Evolutionary conservation across 2,888 invertebrate species (phyloP).

Genomic region (Agonopterix subpropinquella): DNA sequence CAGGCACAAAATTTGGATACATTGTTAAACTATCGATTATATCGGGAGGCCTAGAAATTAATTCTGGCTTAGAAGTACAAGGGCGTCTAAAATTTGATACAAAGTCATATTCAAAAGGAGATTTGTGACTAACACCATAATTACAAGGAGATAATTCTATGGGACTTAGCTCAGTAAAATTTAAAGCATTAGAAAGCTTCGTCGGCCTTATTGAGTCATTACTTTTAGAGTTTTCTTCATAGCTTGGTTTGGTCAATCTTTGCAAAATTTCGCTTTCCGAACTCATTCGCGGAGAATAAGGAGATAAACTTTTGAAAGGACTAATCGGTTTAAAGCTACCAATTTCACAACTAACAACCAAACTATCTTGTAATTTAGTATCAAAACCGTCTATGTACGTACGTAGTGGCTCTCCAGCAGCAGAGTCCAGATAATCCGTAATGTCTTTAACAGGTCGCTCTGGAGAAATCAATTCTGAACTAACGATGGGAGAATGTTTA

Average conservation of each 20-base stretch:
- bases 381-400: conserved; percentile 66
- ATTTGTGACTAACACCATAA: conserved; percentile 28
- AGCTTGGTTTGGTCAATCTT: conserved; percentile 32
- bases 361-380: conserved; percentile 44
- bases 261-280: conserved; percentile 37
- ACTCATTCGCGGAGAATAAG: conserved; percentile 21
- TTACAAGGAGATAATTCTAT: conserved; percentile 56
- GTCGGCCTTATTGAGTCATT: conserved; percentile 32
- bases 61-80: conserved; percentile 25
- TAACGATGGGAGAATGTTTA: conserved; percentile 14
- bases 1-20: conserved; percentile 69
- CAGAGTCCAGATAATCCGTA: conserved; percentile 55
- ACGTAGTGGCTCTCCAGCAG: conserved; percentile 56
- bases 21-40: conserved; percentile 65
- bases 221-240: conserved; percentile 28
- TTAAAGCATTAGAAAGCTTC: conserved; percentile 29
- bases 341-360: conserved; percentile 23
- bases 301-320: conserved; percentile 19
- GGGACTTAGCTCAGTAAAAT: conserved; percentile 51
- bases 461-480: conserved; percentile 14
- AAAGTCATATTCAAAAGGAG: conserved; percentile 41
- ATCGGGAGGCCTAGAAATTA: conserved; percentile 49
- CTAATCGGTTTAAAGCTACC: conserved; percentile 13
- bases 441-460: conserved; percentile 43
- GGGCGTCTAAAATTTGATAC: conserved; percentile 40